These are phyloP conservation scores for Hesperia comma DNA, from an alignment of 2,888 invertebrate genomes.

Conservation along the genomic window DNA sequence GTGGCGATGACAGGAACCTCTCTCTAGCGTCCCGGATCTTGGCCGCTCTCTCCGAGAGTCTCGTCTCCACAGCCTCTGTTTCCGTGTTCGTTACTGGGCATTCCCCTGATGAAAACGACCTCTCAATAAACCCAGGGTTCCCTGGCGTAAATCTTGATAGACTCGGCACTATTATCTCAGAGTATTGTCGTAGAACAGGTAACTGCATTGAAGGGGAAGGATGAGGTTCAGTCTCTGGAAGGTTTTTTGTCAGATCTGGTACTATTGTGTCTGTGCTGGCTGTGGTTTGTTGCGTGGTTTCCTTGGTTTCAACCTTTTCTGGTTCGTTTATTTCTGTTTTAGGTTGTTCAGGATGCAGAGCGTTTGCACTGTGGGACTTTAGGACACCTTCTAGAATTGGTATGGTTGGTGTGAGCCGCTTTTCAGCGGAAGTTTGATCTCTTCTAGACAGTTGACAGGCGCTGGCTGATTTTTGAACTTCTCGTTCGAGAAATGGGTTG, in stretches of 20 bases:
- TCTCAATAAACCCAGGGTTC: constrained; percentile 58
- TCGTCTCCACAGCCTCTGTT: constrained; percentile 55
- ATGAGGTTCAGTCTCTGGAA: constrained; percentile 46
- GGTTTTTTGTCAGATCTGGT: constrained; percentile 45
- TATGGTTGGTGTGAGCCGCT: constrained; percentile 58
- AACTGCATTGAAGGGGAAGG: constrained; percentile 45
- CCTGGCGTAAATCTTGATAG: constrained; percentile 62
- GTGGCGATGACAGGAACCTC: constrained; percentile 85
- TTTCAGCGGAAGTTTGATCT: constrained; percentile 64
- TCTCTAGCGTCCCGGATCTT: constrained; percentile 88
- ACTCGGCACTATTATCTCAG: constrained; percentile 64
- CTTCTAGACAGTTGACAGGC: constrained; percentile 78
- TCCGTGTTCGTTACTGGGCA: constrained; percentile 51
- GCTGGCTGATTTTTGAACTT: constrained; percentile 88
- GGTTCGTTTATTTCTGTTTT: constrained; percentile 42
- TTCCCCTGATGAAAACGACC: constrained; percentile 67
- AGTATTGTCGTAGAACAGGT: constrained; percentile 60
- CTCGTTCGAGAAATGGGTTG: constrained; percentile 80
- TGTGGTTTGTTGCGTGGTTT: constrained; percentile 55
- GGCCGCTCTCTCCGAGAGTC: constrained; percentile 80
- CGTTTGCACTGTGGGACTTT: constrained; percentile 76
- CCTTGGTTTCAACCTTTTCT: constrained; percentile 59
- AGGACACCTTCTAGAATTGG: constrained; percentile 65
- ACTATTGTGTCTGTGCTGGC: constrained; percentile 73
- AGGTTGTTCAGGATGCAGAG: constrained; percentile 66